Evolutionary conservation across 2,113 vertebrate species (phyloP).

Genomic region (Apteryx owenii): DNA sequence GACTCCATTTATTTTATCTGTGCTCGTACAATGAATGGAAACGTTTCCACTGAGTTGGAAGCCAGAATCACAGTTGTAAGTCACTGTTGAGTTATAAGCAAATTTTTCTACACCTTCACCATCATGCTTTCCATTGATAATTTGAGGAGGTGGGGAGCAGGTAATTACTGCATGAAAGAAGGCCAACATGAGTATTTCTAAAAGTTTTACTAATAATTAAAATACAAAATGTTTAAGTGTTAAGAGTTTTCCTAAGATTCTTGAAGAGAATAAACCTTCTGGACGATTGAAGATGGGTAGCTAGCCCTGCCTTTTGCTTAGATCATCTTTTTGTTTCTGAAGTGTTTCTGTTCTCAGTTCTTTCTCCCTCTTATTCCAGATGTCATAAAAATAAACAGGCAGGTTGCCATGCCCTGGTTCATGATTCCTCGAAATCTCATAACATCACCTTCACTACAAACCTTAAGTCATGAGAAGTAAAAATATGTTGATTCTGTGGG

Average conservation of each 20-base stretch:
- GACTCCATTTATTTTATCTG: background rate
- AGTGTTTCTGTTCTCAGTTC: background rate
- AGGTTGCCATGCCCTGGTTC: rapidly evolving
- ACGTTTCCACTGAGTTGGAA: slow-evolving; percentile 24
- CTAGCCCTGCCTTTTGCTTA: background rate
- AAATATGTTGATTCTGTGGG: background rate
- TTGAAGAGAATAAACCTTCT: background rate
- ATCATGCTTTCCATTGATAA: slow-evolving; percentile 53
- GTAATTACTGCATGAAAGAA: slow-evolving; percentile 25
- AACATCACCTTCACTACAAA: background rate
- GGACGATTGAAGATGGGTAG: rapidly evolving
- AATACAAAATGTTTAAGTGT: background rate
- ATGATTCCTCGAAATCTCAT: background rate
- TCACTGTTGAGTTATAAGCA: slow-evolving; percentile 36
- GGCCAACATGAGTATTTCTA: rapidly evolving
- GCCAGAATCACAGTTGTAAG: slow-evolving; percentile 50
- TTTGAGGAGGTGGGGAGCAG: slow-evolving; percentile 52
- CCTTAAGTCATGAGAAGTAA: background rate
- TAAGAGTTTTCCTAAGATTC: background rate
- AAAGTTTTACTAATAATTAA: background rate
- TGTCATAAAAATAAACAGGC: background rate
- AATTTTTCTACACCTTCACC: background rate
- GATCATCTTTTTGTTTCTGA: rapidly evolving
- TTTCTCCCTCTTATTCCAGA: background rate
- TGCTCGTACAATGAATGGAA: slow-evolving; percentile 32